These are phyloP conservation scores for Stegastes partitus DNA, from an alignment of 2,113 vertebrate species.

Conservation along the genomic window DNA sequence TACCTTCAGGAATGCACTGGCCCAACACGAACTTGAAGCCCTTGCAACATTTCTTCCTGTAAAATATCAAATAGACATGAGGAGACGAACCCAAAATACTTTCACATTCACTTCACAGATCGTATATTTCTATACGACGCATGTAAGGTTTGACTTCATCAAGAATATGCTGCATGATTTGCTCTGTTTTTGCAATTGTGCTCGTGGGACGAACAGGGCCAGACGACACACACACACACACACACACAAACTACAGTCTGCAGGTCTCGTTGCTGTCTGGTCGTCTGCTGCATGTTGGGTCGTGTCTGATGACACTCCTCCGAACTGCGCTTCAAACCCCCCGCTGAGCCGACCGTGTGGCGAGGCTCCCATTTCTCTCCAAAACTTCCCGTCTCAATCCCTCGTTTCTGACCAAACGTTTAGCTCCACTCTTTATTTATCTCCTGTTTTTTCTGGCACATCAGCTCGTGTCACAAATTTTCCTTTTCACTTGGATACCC, in stretches of 20 bases:
- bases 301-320: conserved; percentile 33
- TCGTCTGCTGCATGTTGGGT: conserved; percentile 33
- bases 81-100: conserved; percentile 13
- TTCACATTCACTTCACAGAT: conserved; percentile 10
- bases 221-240: not conserved
- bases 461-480: not conserved
- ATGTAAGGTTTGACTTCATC: not conserved
- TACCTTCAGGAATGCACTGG: conserved; percentile 99
- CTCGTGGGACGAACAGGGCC: conserved; percentile 29
- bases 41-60: conserved; percentile 96
- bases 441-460: not conserved
- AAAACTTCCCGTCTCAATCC: not conserved
- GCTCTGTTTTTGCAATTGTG: conserved; percentile 44
- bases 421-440: not conserved
- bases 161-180: not conserved
- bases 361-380: not conserved
- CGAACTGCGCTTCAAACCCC: conserved; percentile 16
- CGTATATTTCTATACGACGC: not conserved
- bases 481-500: not conserved
- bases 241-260: conserved; percentile 9
- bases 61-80: conserved; percentile 77
- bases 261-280: conserved; percentile 30
- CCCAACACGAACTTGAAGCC: conserved; percentile 98
- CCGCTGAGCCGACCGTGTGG: not conserved
- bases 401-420: not conserved